Conservation (phyloP, 2,113 vertebrate species). For the Siniperca knerii region DNA sequence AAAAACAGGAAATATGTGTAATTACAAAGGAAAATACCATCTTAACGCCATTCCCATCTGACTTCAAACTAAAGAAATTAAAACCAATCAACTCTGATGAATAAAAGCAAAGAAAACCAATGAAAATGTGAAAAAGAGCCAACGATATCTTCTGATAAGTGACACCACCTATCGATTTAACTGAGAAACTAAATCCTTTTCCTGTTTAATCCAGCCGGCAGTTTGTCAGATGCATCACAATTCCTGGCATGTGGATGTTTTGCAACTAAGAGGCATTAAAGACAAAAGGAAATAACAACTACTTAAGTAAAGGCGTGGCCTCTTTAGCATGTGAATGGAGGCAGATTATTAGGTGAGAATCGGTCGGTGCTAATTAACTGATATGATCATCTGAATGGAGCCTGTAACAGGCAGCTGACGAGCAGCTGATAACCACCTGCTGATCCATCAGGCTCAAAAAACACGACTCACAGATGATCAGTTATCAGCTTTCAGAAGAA, state of each 20-base stretch:
- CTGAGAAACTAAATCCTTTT: not conserved
- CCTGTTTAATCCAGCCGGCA: not conserved
- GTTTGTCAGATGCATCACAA: slow-evolving; percentile 34
- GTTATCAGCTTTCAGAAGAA: too few species aligned
- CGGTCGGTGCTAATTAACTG: slow-evolving; percentile 85
- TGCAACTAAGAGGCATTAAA: slow-evolving; percentile 75
- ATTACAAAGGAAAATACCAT: not conserved
- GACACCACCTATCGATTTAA: not conserved
- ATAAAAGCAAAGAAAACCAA: not conserved
- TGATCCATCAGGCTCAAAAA: slow-evolving; percentile 16
- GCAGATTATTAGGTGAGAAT: slow-evolving; percentile 82
- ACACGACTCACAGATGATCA: not conserved
- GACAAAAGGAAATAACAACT: slow-evolving; percentile 86
- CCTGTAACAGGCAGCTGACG: slow-evolving; percentile 81
- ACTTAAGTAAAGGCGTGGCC: slow-evolving; percentile 85
- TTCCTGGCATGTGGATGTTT: slow-evolving; percentile 74
- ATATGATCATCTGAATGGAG: slow-evolving; percentile 89
- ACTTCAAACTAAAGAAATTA: not conserved
- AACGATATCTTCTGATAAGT: not conserved
- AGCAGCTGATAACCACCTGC: slow-evolving; percentile 48
- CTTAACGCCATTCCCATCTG: not conserved
- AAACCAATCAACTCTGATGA: not conserved
- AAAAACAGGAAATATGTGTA: not conserved
- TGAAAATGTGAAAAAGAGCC: not conserved
- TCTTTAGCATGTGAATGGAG: slow-evolving; percentile 89